Conservation (phyloP, 2,113 vertebrate genomes). For the Xyrauchen texanus region DNA sequence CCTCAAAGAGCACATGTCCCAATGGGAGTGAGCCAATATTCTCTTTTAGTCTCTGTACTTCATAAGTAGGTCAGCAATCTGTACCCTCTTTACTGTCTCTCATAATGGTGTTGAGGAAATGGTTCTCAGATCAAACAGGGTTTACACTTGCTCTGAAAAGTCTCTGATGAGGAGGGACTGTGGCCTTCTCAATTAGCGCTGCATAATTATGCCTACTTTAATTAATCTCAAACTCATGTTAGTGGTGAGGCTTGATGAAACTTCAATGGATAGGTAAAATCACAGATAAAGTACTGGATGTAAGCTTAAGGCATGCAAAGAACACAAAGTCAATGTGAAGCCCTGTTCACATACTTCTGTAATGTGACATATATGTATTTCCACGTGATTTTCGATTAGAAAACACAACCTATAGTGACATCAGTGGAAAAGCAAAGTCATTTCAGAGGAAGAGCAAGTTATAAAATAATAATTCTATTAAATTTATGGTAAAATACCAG, state of each 20-base stretch:
- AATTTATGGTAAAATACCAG: no score
- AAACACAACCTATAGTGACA: no score
- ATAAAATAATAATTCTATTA: no score
- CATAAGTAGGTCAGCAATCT: slow-evolving; percentile 27
- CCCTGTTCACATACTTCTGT: no score
- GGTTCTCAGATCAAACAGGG: background rate
- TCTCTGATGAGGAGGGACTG: background rate
- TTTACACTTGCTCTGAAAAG: slow-evolving; percentile 7
- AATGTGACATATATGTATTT: no score
- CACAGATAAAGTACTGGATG: background rate
- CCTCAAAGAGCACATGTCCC: slow-evolving; percentile 19
- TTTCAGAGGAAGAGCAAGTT: no score
- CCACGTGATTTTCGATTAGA: no score
- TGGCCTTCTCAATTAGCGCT: background rate
- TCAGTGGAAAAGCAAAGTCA: no score
- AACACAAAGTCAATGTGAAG: no score
- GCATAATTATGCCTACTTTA: background rate
- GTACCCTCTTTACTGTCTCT: slow-evolving; percentile 18
- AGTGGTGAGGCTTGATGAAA: background rate
- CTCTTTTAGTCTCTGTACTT: slow-evolving; percentile 24
- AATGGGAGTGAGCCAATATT: slow-evolving; percentile 5
- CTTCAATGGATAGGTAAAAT: background rate
- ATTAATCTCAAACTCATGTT: background rate
- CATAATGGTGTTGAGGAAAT: slow-evolving; percentile 26
- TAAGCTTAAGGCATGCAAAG: background rate